phyloP scores from a whole-genome alignment of 2,888 invertebrate species.

The Prosopocoilus inquinatus region DNA sequence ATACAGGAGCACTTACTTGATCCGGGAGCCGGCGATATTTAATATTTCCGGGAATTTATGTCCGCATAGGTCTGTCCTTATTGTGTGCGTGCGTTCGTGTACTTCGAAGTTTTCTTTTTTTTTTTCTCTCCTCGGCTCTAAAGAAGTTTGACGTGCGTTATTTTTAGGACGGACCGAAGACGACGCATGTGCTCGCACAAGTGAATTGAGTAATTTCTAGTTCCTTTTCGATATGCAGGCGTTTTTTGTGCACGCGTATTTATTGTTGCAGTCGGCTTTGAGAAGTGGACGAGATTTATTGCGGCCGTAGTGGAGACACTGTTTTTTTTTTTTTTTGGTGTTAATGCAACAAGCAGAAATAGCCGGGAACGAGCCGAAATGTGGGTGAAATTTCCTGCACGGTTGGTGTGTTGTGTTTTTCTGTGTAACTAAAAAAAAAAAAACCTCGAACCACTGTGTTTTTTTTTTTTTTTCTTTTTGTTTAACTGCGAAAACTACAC shows the following conservation, averaged over 20 bases:
- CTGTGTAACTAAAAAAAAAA: background rate
- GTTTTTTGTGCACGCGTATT: conserved; percentile 6
- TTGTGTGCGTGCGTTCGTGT: background rate
- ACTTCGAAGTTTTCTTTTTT: conserved; percentile 7
- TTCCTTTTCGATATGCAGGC: conserved; percentile 9
- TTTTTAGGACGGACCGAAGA: conserved; percentile 18
- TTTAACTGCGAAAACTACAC: too few relatives aligned
- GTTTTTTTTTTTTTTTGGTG: too few relatives aligned
- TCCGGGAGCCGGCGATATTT: too few relatives aligned
- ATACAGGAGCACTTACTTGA: too few relatives aligned
- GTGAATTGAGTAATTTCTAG: conserved; percentile 21
- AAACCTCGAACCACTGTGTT: too few relatives aligned
- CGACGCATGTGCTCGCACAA: conserved; percentile 20
- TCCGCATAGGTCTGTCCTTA: background rate
- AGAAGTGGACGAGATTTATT: too few relatives aligned
- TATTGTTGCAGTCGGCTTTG: background rate
- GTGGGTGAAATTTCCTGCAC: background rate
- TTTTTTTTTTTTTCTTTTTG: too few relatives aligned
- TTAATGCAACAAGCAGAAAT: too few relatives aligned
- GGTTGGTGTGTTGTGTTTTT: background rate
- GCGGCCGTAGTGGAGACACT: too few relatives aligned
- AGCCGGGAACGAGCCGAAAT: background rate
- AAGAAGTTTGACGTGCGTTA: conserved; percentile 17
- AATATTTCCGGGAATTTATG: too few relatives aligned
- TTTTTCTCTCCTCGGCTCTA: conserved; percentile 8